Conservation (phyloP, 2,797 vertebrate genomes). For the Enteromius treurensis region DNA sequence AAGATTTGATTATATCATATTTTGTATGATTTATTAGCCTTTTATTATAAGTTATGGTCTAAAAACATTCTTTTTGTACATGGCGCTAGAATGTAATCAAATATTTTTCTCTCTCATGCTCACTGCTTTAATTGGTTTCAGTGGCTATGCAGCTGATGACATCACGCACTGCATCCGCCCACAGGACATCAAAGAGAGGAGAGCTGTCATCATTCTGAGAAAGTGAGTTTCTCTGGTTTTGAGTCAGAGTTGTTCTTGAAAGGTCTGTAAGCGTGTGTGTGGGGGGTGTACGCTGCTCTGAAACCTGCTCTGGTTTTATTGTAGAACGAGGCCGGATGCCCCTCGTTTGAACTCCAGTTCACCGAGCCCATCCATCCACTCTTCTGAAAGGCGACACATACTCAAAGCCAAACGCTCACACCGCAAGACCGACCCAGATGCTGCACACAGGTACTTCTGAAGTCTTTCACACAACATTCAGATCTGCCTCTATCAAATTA, state of each 20-base stretch:
- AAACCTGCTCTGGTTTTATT: background rate
- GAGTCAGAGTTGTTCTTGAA: background rate
- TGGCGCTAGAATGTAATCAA: background rate
- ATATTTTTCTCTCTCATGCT: background rate
- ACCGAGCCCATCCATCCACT: conserved; percentile 74
- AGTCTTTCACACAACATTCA: background rate
- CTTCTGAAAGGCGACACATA: conserved; percentile 81
- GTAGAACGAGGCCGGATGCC: conserved; percentile 93
- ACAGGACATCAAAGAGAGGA: conserved; percentile 96
- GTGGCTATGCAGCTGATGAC: conserved; percentile 97
- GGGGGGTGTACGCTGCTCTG: background rate
- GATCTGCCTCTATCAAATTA: background rate
- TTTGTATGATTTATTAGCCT: too few species aligned
- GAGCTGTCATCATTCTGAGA: conserved; percentile 97
- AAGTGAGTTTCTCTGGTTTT: conserved; percentile 82
- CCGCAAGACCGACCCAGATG: conserved; percentile 93
- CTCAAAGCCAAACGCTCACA: conserved; percentile 94
- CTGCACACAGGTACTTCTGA: conserved; percentile 89
- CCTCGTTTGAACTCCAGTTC: conserved; percentile 89
- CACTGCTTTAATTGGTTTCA: conserved; percentile 63
- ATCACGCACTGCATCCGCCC: conserved; percentile 98
- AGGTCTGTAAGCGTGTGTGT: background rate
- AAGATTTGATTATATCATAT: too few species aligned
- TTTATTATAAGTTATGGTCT: background rate
- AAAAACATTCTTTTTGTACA: background rate